phyloP scores from a whole-genome alignment of 1,140 invertebrate species.

The Psix sp. region DNA sequence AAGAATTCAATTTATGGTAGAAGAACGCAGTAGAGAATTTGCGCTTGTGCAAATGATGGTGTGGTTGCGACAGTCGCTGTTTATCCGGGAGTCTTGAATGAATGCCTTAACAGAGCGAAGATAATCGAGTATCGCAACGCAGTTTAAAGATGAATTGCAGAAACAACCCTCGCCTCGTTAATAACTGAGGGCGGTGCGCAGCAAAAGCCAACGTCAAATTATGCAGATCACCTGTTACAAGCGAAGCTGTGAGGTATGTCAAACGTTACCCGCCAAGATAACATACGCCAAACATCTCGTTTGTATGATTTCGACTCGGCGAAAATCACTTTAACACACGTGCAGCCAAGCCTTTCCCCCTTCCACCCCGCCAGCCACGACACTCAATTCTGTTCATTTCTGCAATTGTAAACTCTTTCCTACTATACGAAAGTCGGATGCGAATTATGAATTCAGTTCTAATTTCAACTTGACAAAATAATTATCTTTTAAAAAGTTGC shows the following conservation, averaged over 20 bases:
- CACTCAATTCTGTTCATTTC: too few species aligned
- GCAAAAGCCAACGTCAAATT: constrained; percentile 64
- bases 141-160: constrained; percentile 74
- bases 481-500: too few species aligned
- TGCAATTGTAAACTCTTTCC: too few species aligned
- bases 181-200: constrained; percentile 59
- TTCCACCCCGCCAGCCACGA: too few species aligned
- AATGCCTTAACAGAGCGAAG: constrained; percentile 73
- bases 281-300: constrained; percentile 44
- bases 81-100: constrained; percentile 59
- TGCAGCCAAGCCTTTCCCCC: too few species aligned
- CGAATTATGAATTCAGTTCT: too few species aligned
- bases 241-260: constrained; percentile 36
- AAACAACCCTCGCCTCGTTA: constrained; percentile 74
- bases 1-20: constrained; percentile 48
- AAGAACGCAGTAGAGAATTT: constrained; percentile 46
- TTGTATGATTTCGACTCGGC: constrained; percentile 34
- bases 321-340: constrained; percentile 37
- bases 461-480: too few species aligned
- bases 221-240: constrained; percentile 69
- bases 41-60: constrained; percentile 72
- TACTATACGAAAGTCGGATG: too few species aligned
- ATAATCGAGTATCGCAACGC: constrained; percentile 70
- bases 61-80: constrained; percentile 61
- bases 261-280: constrained; percentile 36